A percentile compares a stretch with the other conserved stretches of the same genome.
phyloP scores from a whole-genome alignment of 2,797 vertebrate species.

The Neosilurus hyrtlii region DNA sequence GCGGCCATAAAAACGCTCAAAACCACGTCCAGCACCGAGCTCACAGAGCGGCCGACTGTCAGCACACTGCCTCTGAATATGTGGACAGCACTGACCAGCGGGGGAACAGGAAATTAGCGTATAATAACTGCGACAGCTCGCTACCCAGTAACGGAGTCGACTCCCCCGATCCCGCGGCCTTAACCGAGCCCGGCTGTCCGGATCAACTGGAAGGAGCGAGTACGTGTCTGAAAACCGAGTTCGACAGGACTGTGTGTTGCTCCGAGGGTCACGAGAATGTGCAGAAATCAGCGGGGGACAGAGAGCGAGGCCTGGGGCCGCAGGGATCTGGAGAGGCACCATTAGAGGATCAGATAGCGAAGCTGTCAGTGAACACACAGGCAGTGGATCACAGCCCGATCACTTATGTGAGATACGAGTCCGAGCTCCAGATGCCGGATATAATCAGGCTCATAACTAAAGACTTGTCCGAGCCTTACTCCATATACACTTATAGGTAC shows the following conservation, averaged over 20 bases:
- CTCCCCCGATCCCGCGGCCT: constrained; percentile 34
- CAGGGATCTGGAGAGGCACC: constrained; percentile 51
- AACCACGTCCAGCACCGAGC: constrained; percentile 56
- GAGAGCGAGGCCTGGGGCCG: constrained; percentile 42
- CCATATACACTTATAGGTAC: constrained; percentile 99
- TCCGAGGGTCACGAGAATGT: constrained; percentile 34
- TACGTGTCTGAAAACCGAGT: constrained; percentile 30
- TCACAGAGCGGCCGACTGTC: constrained; percentile 65
- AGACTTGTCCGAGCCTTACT: constrained; percentile 99
- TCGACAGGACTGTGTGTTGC: constrained; percentile 54
- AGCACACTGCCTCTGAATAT: constrained; percentile 33
- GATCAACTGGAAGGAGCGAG: constrained; percentile 3
- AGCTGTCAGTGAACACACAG: constrained; percentile 64
- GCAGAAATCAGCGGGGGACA: constrained; percentile 28
- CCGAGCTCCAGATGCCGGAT: constrained; percentile 98
- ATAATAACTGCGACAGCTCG: constrained; percentile 36
- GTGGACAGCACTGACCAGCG: constrained; percentile 43
- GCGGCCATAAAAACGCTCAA: constrained; percentile 63
- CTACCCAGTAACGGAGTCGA: constrained; percentile 52
- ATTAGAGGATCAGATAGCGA: constrained; percentile 65
- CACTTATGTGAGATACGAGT: constrained; percentile 95
- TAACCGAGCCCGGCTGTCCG: constrained; percentile 30
- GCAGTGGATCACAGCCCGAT: constrained; percentile 80
- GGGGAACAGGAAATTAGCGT: constrained; percentile 43
- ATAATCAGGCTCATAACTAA: constrained; percentile 99